Evolutionary conservation across 1,140 invertebrate species (phyloP), one percentile per base, ranked within the genome.

Genomic region (Panagrolaimus sp.): DNA sequence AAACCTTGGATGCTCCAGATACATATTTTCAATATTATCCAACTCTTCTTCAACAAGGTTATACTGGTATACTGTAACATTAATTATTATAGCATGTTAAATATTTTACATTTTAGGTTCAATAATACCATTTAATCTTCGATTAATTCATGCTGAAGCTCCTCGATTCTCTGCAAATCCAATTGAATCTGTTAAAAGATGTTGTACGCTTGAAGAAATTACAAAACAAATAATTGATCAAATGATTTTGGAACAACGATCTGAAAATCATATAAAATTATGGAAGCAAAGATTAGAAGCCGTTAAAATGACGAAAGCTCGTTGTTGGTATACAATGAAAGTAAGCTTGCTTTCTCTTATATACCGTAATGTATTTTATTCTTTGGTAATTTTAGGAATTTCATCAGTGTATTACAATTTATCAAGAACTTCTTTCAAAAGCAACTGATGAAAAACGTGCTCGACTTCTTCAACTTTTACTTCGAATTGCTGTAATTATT

Each of bases 1-100:
- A 76, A 43, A 71, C 78, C n/a, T 58, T 78, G 55, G 76, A 78
- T 44, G 76, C 76, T 9, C 76, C 76, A 14, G 76, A 78, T 70
- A 48, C 78, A 10, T 78, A 66, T 67, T 78, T 76, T 63, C 76
- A 78, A 47, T 78, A 76, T 55, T 55, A 78, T 10, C 21, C 70
- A 2, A 21, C 65, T 26, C 43, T 63, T 12, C 43, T 32, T 7
- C n/a, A 28, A 44, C 64, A 45, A 14, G 66, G 38, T 24, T 69
- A 74, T 21, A 65, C 21, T 14, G 72, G 32, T 38, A 38, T 38
- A 38, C 32, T 38, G 32, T 38, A 38, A 7, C 7, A 4, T 38
- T 38, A 38, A 38, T 38, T 38, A 38, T 4, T 38, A 38, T 38
- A n/a, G n/a, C n/a, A 38, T 38, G 32, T 38, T 38, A 38, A 4